These are phyloP conservation scores for Lycophotia porphyrea DNA, from an alignment of 2,888 invertebrate genomes.

Conservation along the genomic window DNA sequence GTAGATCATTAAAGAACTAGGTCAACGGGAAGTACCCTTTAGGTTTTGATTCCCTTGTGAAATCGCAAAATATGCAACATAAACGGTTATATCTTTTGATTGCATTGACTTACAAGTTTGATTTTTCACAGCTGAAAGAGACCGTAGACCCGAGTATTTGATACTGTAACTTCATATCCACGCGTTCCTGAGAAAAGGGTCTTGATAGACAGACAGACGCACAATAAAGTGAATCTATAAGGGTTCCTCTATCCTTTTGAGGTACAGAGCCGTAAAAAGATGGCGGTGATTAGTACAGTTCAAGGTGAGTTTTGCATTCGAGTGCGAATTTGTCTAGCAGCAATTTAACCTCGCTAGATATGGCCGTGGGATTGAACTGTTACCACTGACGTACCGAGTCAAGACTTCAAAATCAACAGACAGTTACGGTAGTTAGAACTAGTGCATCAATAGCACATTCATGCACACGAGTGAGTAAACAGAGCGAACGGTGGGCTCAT, in stretches of 20 bases:
- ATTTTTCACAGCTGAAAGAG: too few species aligned
- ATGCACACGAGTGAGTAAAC: constrained; percentile 28
- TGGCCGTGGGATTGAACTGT: neutral
- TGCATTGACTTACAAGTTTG: too few species aligned
- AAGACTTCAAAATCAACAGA: constrained; percentile 32
- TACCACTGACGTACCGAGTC: neutral
- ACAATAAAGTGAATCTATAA: too few species aligned
- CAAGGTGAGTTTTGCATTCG: neutral
- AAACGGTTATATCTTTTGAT: too few species aligned
- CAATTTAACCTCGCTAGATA: neutral
- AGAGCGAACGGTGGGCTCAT: constrained; percentile 21
- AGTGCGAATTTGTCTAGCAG: neutral
- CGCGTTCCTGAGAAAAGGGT: too few species aligned
- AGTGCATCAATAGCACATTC: constrained; percentile 25
- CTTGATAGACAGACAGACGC: too few species aligned
- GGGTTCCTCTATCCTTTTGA: too few species aligned
- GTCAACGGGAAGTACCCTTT: too few species aligned
- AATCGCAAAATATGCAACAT: too few species aligned
- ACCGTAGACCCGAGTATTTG: too few species aligned
- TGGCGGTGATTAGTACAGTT: neutral
- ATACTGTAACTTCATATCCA: too few species aligned
- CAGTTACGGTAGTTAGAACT: neutral
- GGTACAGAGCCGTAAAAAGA: neutral
- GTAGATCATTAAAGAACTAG: neutral
- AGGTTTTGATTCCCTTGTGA: too few species aligned